Evolutionary conservation across 2,113 vertebrate genomes (phyloP).

Genomic region (Cinclus cinclus): DNA sequence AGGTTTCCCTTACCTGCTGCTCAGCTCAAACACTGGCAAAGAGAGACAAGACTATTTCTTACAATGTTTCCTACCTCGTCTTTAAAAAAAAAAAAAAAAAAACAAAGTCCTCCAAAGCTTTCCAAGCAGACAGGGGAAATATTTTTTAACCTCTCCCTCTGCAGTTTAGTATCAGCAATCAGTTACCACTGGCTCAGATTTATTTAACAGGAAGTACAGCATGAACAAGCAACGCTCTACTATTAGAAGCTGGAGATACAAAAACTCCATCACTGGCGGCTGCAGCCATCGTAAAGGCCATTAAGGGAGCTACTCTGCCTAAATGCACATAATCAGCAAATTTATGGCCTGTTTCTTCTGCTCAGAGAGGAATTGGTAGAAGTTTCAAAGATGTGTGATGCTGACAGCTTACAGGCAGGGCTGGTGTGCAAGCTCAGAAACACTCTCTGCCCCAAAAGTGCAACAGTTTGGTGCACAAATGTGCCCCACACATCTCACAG

Average conservation of each 20-base stretch:
- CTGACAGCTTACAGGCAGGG: slow-evolving; percentile 4
- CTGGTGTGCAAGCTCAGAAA: not conserved
- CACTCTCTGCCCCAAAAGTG: not conserved
- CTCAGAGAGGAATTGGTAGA: not conserved
- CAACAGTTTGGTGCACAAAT: not conserved
- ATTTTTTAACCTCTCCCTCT: slow-evolving; percentile 2
- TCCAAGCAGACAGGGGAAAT: not conserved
- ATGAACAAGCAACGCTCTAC: not conserved
- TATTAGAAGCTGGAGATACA: slow-evolving; percentile 22
- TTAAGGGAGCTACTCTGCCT: slow-evolving; percentile 55
- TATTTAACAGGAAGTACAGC: slow-evolving; percentile 30
- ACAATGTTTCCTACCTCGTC: not conserved
- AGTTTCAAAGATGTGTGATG: not conserved
- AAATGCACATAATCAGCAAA: slow-evolving; percentile 61
- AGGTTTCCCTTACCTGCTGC: not conserved
- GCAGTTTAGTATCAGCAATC: not conserved
- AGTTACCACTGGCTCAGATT: not conserved
- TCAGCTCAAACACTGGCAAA: not conserved
- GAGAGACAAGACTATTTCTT: not conserved
- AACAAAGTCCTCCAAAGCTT: not conserved
- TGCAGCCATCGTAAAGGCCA: slow-evolving; percentile 37
- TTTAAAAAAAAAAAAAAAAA: not conserved
- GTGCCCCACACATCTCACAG: fast-evolving
- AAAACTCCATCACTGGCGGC: slow-evolving; percentile 28
- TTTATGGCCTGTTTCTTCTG: slow-evolving; percentile 57